Conservation (phyloP, 2,888 invertebrate genomes). For the Drosophila rellima region DNA sequence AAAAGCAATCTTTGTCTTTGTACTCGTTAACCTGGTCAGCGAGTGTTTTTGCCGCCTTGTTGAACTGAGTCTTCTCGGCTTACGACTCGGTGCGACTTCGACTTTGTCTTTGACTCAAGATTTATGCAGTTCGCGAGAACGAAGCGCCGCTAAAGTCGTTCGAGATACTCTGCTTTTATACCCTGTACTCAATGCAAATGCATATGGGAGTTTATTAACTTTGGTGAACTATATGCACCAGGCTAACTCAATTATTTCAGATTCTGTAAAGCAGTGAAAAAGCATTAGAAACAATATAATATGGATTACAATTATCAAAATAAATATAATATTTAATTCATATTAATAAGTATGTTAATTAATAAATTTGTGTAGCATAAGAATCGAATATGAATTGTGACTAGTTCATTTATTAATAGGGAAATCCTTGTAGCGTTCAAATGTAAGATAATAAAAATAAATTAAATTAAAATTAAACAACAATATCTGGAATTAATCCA, state of each 20-base stretch:
- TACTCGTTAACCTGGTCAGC: background rate
- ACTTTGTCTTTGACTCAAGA: slow-evolving; percentile 35
- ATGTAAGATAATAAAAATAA: too few species aligned
- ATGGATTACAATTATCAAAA: too few species aligned
- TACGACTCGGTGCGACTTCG: background rate
- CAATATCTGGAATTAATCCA: too few species aligned
- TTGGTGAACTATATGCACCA: background rate
- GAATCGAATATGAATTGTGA: too few species aligned
- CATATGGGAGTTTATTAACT: background rate
- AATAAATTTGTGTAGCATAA: too few species aligned
- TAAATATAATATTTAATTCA: too few species aligned
- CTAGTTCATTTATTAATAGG: too few species aligned
- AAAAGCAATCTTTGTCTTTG: slow-evolving; percentile 74
- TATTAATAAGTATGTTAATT: too few species aligned
- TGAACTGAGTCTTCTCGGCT: slow-evolving; percentile 15
- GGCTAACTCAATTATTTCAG: background rate
- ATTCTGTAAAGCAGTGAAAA: too few species aligned
- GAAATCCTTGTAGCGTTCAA: too few species aligned
- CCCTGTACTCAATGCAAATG: background rate
- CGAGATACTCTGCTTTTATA: slow-evolving; percentile 11
- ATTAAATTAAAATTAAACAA: too few species aligned
- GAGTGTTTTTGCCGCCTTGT: slow-evolving; percentile 13
- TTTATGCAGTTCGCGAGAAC: slow-evolving; percentile 75
- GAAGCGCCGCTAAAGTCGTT: slow-evolving; percentile 57
- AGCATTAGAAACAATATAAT: too few species aligned